Conservation (phyloP, 2,113 vertebrate genomes). For the Serilophus lunatus region DNA sequence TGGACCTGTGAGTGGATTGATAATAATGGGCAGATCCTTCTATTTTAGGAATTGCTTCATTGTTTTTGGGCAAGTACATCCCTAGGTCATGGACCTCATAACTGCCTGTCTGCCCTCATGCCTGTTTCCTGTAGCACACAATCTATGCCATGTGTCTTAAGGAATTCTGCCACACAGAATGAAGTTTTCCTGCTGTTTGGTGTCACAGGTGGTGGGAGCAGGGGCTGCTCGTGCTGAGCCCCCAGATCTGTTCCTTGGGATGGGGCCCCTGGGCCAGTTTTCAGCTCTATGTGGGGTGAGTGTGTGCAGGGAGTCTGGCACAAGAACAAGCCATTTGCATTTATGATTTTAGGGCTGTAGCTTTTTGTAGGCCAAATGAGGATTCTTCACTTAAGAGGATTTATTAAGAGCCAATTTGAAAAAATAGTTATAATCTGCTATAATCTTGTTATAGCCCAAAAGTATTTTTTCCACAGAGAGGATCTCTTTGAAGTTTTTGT, state of each 20-base stretch:
- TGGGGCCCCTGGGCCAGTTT: not conserved
- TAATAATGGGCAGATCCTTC: not conserved
- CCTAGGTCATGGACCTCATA: not conserved
- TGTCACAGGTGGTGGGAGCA: rapidly evolving
- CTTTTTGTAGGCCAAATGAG: not conserved
- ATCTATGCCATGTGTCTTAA: not conserved
- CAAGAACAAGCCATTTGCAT: not conserved
- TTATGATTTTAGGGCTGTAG: not conserved
- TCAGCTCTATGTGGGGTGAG: not conserved
- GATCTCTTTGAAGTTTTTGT: not conserved
- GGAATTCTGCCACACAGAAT: not conserved
- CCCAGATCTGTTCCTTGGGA: not conserved
- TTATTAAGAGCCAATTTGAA: not conserved
- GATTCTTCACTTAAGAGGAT: conserved; percentile 14
- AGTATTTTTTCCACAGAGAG: not conserved
- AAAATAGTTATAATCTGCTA: not conserved
- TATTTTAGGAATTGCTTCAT: rapidly evolving
- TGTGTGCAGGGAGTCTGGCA: not conserved
- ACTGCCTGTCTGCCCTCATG: not conserved
- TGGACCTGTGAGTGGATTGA: not conserved
- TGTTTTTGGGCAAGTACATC: not conserved
- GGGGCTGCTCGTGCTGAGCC: not conserved
- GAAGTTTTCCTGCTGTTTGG: not conserved
- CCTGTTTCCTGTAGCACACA: not conserved
- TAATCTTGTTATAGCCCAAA: conserved; percentile 1